These are phyloP conservation scores for Melozone crissalis DNA, from an alignment of 2,113 vertebrate species.

Conservation along the genomic window DNA sequence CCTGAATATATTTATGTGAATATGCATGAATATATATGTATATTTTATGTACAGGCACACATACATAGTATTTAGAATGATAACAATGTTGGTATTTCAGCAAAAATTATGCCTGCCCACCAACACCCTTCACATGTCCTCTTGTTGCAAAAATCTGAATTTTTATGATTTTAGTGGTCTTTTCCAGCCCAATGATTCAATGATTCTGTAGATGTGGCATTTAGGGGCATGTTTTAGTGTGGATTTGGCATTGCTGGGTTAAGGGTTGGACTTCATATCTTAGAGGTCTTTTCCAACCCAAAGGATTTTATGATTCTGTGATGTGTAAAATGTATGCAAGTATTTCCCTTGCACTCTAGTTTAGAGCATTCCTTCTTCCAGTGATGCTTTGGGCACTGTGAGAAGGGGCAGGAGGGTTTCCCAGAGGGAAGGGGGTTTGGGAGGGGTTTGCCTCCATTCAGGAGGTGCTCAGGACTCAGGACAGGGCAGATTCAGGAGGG, in stretches of 20 bases:
- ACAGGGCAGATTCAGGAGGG: neutral
- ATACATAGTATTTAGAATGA: neutral
- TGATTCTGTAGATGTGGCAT: neutral
- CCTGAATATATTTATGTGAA: neutral
- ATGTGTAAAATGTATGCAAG: neutral
- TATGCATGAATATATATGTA: neutral
- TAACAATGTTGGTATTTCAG: neutral
- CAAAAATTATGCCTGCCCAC: neutral
- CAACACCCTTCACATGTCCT: neutral
- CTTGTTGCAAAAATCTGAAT: neutral
- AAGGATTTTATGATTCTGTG: neutral
- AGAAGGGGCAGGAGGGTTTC: neutral
- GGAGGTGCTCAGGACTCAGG: neutral
- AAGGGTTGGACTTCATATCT: neutral
- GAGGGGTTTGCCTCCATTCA: neutral
- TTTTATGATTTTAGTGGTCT: neutral
- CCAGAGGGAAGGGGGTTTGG: no score
- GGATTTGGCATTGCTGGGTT: neutral
- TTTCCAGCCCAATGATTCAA: neutral
- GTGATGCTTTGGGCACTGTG: fast-evolving
- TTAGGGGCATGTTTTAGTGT: neutral
- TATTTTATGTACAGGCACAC: neutral
- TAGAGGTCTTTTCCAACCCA: neutral
- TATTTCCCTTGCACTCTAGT: neutral
- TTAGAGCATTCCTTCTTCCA: neutral